Base-by-base conservation (phyloP, 2,888 invertebrate genomes). In the Aphodius granarius region DNA sequence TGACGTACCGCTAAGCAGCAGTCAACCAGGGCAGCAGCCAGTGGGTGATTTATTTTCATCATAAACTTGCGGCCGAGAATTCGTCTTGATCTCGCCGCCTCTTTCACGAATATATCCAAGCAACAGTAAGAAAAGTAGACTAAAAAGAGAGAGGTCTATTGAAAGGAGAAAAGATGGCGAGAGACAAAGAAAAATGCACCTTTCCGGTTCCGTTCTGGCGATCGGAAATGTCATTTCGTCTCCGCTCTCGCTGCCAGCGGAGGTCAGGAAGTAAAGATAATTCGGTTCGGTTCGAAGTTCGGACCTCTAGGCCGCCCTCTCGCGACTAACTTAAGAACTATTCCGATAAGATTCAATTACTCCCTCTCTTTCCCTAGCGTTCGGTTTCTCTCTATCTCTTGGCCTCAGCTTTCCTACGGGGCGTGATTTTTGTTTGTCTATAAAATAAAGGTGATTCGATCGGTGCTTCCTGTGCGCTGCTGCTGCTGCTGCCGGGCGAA, bases 201-300 rank as follows among this genome's bases (percentile, higher is more conserved):
- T 81, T 83, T 83, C 84, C 84, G 82, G 81, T 84, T 84, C 84
- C 84, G 83, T 83, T 74, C 81, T 82, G 84, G 81, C 83, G 82
- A 79, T 83, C 83, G 85, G 84, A 85, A 83, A 84, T 83, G 84
- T 85, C 84, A 84, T 84, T 85, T 84, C 71, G 64, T 23, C 23
- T n/a, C n/a, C n/a, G n/a, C n/a, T n/a, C n/a, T n/a, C n/a, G n/a
- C n/a, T n/a, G n/a, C 68, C 21, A 23, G 62, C 21, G 23, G 81
- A 81, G 83, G 83, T 83, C 82, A 83, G 84, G 85, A 85, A 85
- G 84, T 84, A 83, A 84, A 68, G 68, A 68, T 21, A 68, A 68
- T 68, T 68, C 68, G 5, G 68, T 22, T 16, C 16, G 68, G 22
- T 21, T 22, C 20, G 68, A 68, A 68, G 21, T 68, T 68, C 43